Evolutionary conservation across 1,140 invertebrate species (phyloP).

Genomic region (Drosophila nigromelanica): DNA sequence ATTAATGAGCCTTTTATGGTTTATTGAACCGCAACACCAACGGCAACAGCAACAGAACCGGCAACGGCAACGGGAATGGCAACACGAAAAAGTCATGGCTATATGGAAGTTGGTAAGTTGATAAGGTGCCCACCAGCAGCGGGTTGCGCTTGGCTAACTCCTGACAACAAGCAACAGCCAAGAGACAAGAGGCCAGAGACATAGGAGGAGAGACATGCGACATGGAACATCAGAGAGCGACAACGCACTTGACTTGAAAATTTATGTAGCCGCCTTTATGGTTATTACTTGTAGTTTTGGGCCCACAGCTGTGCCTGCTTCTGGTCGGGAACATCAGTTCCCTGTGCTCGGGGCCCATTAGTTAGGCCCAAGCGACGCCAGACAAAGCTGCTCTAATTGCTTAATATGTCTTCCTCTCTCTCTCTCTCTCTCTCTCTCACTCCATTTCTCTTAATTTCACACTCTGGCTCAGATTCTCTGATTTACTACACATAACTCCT

Average conservation of each 20-base stretch:
- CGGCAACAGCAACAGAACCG: constrained; percentile 4
- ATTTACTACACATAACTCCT: constrained; percentile 51
- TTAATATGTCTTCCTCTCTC: constrained; percentile 46
- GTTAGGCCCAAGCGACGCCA: constrained; percentile 61
- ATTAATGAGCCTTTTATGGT: constrained; percentile 84
- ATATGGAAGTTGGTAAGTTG: constrained; percentile 45
- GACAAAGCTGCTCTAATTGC: constrained; percentile 75
- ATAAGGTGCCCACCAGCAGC: constrained; percentile 60
- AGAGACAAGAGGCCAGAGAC: neutral
- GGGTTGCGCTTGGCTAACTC: constrained; percentile 75
- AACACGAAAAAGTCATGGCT: constrained; percentile 62
- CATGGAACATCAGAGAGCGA: constrained; percentile 6
- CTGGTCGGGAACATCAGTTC: constrained; percentile 6
- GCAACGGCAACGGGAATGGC: constrained; percentile 5
- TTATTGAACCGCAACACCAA: constrained; percentile 79
- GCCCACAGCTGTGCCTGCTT: constrained; percentile 20
- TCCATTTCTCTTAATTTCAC: neutral
- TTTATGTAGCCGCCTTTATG: constrained; percentile 78
- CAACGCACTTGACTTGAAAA: constrained; percentile 69
- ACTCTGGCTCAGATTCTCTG: constrained; percentile 1
- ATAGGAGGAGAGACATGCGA: neutral
- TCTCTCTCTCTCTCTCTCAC: neutral
- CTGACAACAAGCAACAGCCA: constrained; percentile 26
- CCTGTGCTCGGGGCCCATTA: constrained; percentile 44
- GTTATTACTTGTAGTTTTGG: constrained; percentile 64